phyloP scores from a whole-genome alignment of 2,797 vertebrate genomes.

The Chrysocyon brachyurus region DNA sequence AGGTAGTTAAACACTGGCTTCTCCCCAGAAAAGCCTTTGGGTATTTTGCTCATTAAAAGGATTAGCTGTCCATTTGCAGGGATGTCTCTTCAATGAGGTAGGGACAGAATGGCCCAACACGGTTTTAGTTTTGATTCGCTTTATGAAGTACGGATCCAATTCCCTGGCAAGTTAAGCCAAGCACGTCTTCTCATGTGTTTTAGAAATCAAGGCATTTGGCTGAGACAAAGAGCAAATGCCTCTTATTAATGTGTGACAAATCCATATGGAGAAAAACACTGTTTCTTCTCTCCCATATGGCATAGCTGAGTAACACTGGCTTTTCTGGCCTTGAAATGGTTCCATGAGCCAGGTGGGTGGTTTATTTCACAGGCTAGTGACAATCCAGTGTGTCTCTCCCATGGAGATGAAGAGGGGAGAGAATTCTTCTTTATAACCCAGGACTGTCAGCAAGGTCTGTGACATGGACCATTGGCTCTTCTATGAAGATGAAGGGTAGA shows the following conservation, averaged over 20 bases:
- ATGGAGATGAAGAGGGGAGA: not conserved
- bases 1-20: conserved; percentile 12
- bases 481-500: not conserved
- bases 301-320: conserved; percentile 59
- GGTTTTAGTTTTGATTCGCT: conserved; percentile 69
- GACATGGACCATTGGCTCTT: not conserved
- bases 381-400: conserved; percentile 68
- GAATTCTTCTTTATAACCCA: conserved; percentile 56
- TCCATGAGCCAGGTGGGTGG: conserved; percentile 74
- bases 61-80: conserved; percentile 67
- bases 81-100: conserved; percentile 53
- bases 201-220: conserved; percentile 79
- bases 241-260: conserved; percentile 82
- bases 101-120: not conserved
- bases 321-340: conserved; percentile 73
- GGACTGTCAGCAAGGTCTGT: conserved; percentile 60
- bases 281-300: conserved; percentile 75
- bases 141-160: conserved; percentile 64
- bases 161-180: conserved; percentile 74
- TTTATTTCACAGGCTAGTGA: conserved; percentile 75
- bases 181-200: conserved; percentile 74
- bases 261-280: conserved; percentile 72
- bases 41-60: conserved; percentile 67
- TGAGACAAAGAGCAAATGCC: conserved; percentile 77
- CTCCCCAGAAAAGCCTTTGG: conserved; percentile 11